Percentiles rank a stretch among this genome's conserved stretches.
These are phyloP conservation scores for Phoenicopterus ruber DNA, from an alignment of 2,113 vertebrate species.

Conservation along the genomic window DNA sequence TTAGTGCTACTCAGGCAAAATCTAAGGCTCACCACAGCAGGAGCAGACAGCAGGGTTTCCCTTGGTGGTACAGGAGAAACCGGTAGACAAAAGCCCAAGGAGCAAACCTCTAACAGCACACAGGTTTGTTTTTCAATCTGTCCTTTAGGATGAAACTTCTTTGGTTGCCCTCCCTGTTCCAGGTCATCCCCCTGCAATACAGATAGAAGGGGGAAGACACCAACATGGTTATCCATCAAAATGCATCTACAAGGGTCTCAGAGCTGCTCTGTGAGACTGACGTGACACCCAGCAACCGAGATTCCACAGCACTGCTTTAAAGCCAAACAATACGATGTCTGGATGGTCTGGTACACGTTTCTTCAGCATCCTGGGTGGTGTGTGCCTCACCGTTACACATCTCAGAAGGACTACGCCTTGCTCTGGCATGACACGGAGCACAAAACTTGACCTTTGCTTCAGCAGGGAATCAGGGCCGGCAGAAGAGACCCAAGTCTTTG, in stretches of 20 bases:
- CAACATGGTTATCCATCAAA: not conserved
- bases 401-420: not conserved
- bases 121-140: not conserved
- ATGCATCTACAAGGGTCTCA: not conserved
- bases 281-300: not conserved
- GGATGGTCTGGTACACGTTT: not conserved
- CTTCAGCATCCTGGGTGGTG: not conserved
- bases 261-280: not conserved
- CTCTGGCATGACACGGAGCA: not conserved
- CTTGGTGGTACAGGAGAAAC: not conserved
- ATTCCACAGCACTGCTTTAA: not conserved
- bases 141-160: not conserved
- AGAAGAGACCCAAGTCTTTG: not conserved
- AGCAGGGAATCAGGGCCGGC: not conserved
- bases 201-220: not conserved
- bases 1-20: not conserved
- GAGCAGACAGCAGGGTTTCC: not conserved
- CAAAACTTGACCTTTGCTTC: not conserved
- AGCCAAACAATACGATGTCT: not conserved
- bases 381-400: not conserved
- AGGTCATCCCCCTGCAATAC: not conserved
- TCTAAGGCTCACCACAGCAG: not conserved
- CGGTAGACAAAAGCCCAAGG: not conserved
- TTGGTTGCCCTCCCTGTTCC: not conserved
- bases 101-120: not conserved